Evolutionary conservation across 2,888 invertebrate species (phyloP), one percentile per base, ranked within the genome.

Genomic region (Chironomus tentans): DNA sequence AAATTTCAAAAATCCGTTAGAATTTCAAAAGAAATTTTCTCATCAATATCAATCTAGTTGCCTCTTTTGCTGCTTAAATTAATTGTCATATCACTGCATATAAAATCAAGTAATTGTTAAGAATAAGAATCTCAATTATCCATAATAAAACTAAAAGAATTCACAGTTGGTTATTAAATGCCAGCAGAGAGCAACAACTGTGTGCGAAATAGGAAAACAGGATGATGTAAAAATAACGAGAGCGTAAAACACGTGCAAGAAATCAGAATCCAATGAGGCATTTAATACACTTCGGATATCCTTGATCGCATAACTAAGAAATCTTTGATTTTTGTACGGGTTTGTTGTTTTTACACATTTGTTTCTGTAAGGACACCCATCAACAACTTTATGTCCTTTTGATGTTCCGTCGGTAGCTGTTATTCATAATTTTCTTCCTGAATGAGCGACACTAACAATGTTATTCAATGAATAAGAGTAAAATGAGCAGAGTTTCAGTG

Each of bases 321-420:
- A n/a, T 70, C 38, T 47, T 70, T 18, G 47, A 70, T 22, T 46
- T 12, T 50, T 50, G 46, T 50, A 24, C 48, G 12, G 71, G 56
- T 71, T 71, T 71, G 56, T 71, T 71, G 50, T 71, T 71, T 71
- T 71, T 50, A 21, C 71, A 24, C 56, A 56, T 71, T 56, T 56
- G 38, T 38, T 38, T 38, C 38, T 38, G 1, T 18, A 15, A 56
- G 48, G 22, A 71, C 71, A 71, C 47, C 71, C 47, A 71, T 21
- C 18, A 71, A 71, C 71, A 56, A 71, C 21, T 13, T 15, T 7
- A 0, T 15, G 12, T 69, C 46, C 70, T 21, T 70, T 56, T 71
- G 71, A 56, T 22, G 24, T 56, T 71, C 71, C 71, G 71, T 24
- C 71, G 71, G 71, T 24, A 24, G 50, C 22, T 4, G 10, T 13